These are phyloP conservation scores for Hippopotamyrus pictus DNA, from an alignment of 2,797 vertebrate genomes.

Conservation along the genomic window DNA sequence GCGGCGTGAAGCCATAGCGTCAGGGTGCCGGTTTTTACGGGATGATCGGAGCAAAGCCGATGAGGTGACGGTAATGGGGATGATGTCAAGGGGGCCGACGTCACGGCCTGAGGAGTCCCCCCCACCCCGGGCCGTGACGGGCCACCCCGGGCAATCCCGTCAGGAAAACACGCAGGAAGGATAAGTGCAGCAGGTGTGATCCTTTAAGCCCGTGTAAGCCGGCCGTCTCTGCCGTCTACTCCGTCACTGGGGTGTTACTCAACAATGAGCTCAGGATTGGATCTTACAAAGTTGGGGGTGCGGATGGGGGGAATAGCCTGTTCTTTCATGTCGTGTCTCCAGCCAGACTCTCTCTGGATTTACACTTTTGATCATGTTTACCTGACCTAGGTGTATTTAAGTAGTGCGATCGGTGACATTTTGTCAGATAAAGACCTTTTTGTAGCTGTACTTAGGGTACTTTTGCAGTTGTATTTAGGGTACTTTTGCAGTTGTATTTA, in stretches of 20 bases:
- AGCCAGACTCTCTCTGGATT: neutral
- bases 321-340: neutral
- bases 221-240: neutral
- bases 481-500: neutral
- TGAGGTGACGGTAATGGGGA: slow-evolving; percentile 12
- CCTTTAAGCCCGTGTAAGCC: neutral
- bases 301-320: neutral
- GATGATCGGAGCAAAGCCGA: neutral
- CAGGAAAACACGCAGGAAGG: neutral
- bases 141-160: neutral
- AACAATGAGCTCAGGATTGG: neutral
- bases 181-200: slow-evolving; percentile 1
- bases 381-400: neutral
- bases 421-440: neutral
- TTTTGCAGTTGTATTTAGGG: neutral
- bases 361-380: neutral
- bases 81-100: neutral
- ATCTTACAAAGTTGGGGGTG: neutral
- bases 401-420: neutral
- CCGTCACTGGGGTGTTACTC: neutral
- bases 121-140: neutral
- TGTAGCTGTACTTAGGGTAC: neutral
- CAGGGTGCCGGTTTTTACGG: neutral
- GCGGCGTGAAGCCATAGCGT: neutral
- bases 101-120: neutral